Percentiles rank a stretch among this genome's conserved stretches.
Evolutionary conservation across 2,113 vertebrate species (phyloP).

Genomic region (Eidolon helvum): DNA sequence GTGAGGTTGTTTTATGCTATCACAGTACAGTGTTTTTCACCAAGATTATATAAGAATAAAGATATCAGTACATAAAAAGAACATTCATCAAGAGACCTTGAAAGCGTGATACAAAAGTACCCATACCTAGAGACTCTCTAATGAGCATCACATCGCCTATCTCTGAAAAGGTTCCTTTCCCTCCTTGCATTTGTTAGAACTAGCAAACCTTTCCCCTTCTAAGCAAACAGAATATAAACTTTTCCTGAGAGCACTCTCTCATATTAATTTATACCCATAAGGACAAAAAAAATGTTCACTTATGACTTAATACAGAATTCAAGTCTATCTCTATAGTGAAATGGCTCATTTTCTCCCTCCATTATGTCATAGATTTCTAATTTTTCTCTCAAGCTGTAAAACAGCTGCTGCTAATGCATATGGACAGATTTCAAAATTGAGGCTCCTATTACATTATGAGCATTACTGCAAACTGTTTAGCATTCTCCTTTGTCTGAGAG

Average conservation of each 20-base stretch:
- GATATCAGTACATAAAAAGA: background rate
- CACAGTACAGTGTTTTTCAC: background rate
- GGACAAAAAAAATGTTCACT: background rate
- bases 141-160: background rate
- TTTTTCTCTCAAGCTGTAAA: background rate
- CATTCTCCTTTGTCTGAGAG: background rate
- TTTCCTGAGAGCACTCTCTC: background rate
- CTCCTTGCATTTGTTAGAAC: background rate
- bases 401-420: conserved; percentile 15
- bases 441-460: background rate
- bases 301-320: background rate
- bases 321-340: background rate
- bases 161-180: background rate
- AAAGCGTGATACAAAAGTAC: background rate
- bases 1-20: background rate
- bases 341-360: background rate
- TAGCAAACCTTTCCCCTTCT: background rate
- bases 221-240: background rate
- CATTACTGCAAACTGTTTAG: background rate
- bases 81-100: background rate
- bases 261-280: background rate
- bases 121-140: background rate
- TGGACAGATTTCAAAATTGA: background rate
- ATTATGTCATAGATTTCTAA: background rate
- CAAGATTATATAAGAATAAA: background rate